Conservation (phyloP, 2,888 invertebrate species). For the Gymnoscelis rufifasciata region DNA sequence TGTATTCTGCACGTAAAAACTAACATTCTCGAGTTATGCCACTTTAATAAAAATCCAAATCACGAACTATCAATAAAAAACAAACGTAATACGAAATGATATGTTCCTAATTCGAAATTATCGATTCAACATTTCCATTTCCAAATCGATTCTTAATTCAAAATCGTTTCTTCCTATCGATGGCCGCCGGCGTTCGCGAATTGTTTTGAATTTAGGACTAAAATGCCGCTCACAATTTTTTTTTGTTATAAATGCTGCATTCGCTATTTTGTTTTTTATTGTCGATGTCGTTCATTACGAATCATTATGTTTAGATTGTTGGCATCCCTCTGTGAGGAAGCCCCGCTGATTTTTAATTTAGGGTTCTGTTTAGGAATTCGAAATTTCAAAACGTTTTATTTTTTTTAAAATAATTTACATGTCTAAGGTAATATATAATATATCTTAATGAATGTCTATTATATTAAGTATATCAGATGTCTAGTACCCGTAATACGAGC, state of each 20-base stretch:
- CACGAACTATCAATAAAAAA: conserved; percentile 26
- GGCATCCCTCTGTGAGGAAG: conserved; percentile 48
- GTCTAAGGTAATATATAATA: too few species aligned
- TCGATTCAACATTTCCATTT: conserved; percentile 2
- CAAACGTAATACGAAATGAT: conserved; percentile 43
- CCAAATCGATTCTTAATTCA: conserved; percentile 51
- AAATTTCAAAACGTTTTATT: too few species aligned
- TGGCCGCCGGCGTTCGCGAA: conserved; percentile 21
- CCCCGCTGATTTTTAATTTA: conserved; percentile 52
- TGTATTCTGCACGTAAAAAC: too few species aligned
- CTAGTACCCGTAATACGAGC: too few species aligned
- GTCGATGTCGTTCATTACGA: conserved; percentile 50
- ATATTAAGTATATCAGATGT: too few species aligned
- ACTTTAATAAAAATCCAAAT: conserved; percentile 24
- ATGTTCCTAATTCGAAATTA: conserved; percentile 55
- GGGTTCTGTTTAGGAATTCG: not conserved
- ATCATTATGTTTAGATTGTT: conserved; percentile 63
- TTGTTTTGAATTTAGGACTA: conserved; percentile 12
- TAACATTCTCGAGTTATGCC: too few species aligned
- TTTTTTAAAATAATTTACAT: too few species aligned
- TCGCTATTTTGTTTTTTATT: conserved; percentile 31
- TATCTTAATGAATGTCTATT: too few species aligned
- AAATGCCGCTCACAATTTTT: conserved; percentile 11
- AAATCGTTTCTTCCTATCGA: conserved; percentile 44
- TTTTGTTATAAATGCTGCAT: conserved; percentile 22